phyloP scores from a whole-genome alignment of 2,888 invertebrate species.

The Drosophila trichaetosa region DNA sequence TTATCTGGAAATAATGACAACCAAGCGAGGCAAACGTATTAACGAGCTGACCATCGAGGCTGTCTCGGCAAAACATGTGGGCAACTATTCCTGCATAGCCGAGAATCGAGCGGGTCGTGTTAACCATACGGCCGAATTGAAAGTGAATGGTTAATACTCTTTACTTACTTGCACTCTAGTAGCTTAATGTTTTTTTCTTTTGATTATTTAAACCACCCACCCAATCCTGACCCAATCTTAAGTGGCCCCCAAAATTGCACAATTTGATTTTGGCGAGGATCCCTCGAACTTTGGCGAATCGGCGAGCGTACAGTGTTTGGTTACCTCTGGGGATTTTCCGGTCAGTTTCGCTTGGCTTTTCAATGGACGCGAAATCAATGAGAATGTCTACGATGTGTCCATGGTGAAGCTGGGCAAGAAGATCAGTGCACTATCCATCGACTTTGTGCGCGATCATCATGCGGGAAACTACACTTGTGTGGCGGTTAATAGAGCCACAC shows the following conservation, averaged over 20 bases:
- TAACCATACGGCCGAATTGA: constrained; percentile 89
- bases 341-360: constrained; percentile 90
- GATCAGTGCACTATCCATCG: constrained; percentile 89
- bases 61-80: constrained; percentile 89
- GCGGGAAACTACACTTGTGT: constrained; percentile 90
- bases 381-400: constrained; percentile 86
- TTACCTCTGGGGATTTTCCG: constrained; percentile 88
- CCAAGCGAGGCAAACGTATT: constrained; percentile 86
- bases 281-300: constrained; percentile 89
- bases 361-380: constrained; percentile 83
- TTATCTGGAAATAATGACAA: constrained; percentile 83
- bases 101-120: constrained; percentile 90
- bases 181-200: constrained; percentile 28
- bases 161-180: constrained; percentile 7
- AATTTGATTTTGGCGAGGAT: constrained; percentile 89
- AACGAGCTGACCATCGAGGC: constrained; percentile 89
- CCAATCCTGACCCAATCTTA: constrained; percentile 4
- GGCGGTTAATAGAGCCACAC: constrained; percentile 88
- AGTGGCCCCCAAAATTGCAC: constrained; percentile 91
- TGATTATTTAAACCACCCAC: constrained; percentile 16
- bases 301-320: constrained; percentile 87
- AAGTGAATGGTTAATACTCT: constrained; percentile 88
- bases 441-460: constrained; percentile 89
- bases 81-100: constrained; percentile 91
- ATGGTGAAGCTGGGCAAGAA: constrained; percentile 86